These are phyloP conservation scores for Cacatua alba DNA, from an alignment of 2,113 vertebrate genomes.

Conservation along the genomic window DNA sequence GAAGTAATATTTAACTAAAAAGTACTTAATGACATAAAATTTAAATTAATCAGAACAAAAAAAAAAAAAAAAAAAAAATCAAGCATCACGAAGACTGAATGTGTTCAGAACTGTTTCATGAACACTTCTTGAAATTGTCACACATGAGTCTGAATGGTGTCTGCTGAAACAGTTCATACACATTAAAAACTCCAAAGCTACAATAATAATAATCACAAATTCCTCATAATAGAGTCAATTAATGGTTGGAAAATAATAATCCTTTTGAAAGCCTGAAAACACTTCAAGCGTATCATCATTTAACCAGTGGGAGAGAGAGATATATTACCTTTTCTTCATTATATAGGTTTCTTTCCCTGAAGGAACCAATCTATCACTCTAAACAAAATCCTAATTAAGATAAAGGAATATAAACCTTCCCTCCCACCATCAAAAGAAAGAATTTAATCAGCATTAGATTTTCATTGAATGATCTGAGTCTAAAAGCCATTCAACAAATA, in stretches of 20 bases:
- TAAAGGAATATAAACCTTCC: background rate
- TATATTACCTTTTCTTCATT: background rate
- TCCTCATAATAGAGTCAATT: accelerated
- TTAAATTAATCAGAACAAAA: background rate
- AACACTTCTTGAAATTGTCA: background rate
- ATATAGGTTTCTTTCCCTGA: background rate
- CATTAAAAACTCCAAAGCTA: background rate
- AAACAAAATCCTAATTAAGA: background rate
- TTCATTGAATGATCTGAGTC: background rate
- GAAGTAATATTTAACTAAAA: background rate
- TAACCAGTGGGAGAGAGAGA: background rate
- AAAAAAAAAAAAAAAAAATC: background rate
- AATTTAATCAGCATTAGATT: background rate
- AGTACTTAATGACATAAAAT: background rate
- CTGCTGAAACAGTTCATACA: background rate
- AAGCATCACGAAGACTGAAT: accelerated
- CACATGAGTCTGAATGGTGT: background rate
- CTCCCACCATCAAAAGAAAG: background rate
- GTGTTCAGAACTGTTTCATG: accelerated
- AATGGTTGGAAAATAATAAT: background rate
- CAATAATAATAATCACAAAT: background rate
- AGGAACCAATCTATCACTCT: background rate
- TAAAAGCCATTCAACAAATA: background rate
- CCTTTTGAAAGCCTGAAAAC: background rate
- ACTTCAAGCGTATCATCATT: background rate